Base-by-base conservation (phyloP, 2,888 invertebrate genomes). In the Leptopterna dolabrata region DNA sequence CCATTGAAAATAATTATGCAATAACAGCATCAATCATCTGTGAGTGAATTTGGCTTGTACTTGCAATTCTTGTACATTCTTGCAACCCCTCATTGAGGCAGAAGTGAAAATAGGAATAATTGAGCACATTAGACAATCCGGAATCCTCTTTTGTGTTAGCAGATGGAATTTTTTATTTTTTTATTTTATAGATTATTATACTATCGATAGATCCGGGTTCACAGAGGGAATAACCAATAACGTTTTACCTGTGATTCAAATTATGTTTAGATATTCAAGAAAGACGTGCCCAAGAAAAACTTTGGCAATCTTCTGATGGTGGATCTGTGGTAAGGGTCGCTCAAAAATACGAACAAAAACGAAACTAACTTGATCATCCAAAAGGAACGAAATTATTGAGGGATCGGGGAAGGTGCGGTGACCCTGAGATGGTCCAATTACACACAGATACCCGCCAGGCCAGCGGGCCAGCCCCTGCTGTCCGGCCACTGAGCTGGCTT, bases 371-470 rank as follows among this genome's bases (percentile, higher is more conserved):
- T 19, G 30, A 16, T 41, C 73, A 36, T 36, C 36, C 6, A 41
- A 73, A 73, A 73, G 41, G 73, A 73, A 73, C 30, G 16, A 73
- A 73, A 36, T 73, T 73, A 73, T 73, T 73, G 73, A 24, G 24
- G 63, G 73, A 73, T 73, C 73, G 73, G 73, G 55, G 73, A 73
- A 73, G 73, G 73, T 73, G 73, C 73, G 73, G 73, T 73, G 73
- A 73, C 73, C 73, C 73, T 73, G 73, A 73, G 73, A 73, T 73
- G 73, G 36, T 73, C 73, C 73, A 73, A 73, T 73, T 73, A 73
- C 73, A 73, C 73, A 36, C 16, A 41, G 73, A 41, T 36, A 36
- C 36, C 73, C 30, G 36, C n/a, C 4, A 29, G 30, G 30, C 30
- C 73, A 27, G 30, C 29, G 73, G 73, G 30, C 11, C 14, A n/a